These are phyloP conservation scores for Eupithecia tripunctaria DNA, from an alignment of 2,888 invertebrate genomes.

Conservation along the genomic window DNA sequence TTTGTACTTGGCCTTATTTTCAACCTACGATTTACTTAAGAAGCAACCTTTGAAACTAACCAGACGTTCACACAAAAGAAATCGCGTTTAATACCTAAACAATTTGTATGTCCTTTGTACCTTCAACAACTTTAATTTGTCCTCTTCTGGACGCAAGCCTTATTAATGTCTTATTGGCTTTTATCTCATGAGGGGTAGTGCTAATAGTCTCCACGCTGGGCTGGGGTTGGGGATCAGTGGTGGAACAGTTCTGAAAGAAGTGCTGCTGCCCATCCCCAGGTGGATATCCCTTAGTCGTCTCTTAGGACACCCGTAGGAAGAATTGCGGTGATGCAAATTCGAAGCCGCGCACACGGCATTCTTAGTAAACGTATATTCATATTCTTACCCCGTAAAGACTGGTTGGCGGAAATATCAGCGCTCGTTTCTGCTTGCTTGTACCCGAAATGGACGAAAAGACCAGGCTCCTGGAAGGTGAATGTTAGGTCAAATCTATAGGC, in stretches of 20 bases:
- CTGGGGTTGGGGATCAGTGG: no score
- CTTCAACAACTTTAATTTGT: no score
- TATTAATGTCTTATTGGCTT: no score
- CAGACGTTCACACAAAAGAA: neutral
- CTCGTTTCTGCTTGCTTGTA: slow-evolving; percentile 65
- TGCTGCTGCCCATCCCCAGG: no score
- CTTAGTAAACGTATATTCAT: slow-evolving; percentile 21
- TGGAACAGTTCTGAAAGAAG: no score
- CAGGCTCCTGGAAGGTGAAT: slow-evolving; percentile 49
- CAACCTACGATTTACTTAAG: neutral
- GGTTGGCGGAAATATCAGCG: slow-evolving; percentile 73
- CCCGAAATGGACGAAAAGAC: slow-evolving; percentile 49
- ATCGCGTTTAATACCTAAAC: neutral
- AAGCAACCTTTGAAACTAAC: neutral
- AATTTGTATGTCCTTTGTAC: neutral
- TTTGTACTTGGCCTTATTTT: neutral
- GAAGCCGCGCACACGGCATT: no score
- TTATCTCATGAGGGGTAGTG: no score
- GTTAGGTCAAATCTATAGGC: neutral
- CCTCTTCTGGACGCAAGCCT: no score
- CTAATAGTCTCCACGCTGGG: no score
- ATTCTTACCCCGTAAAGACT: slow-evolving; percentile 77
- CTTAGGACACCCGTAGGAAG: no score
- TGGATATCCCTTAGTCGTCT: no score
- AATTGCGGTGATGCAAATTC: no score